Evolutionary conservation across 2,797 vertebrate genomes (phyloP), one percentile per base, ranked within the genome.

Genomic region (Apogon talboti): DNA sequence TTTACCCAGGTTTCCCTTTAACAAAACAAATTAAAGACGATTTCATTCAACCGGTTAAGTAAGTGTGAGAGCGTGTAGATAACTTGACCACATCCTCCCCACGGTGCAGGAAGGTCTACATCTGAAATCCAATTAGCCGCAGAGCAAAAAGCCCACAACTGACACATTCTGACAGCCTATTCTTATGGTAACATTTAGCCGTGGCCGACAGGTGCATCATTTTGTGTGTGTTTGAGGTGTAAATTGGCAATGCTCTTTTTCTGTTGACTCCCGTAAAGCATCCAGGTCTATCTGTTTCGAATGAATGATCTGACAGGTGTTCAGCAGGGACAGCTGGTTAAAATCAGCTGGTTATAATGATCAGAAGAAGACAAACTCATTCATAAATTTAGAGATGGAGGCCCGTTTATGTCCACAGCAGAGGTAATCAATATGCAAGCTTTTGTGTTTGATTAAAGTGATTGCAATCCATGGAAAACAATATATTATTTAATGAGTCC

Each of bases 41-140:
- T 51, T 71, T 82, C 7, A 47, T 54, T 73, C n/a, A 46, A 55
- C 38, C 24, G 48, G 59, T 43, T 63, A 16, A 46, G 9, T 47
- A 51, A 13, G 38, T 51, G 48, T 45, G 37, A 74, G 37, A 38
- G 19, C 24, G 8, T 19, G 49, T 55, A 71, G 70, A 77, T 76
- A 56, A 60, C 51, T 52, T 67, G 57, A 70, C 71, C 57, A 13
- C 33, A 43, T 79, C 61, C 37, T 64, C 44, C 49, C 43, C 50
- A 43, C 4, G 0, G 41, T 35, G 30, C 56, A 71, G 66, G 59
- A 73, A 77, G 71, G 51, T 73, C 48, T 66, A 74, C 9, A 74
- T 85, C 40, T 71, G 54, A 86, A 85, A 79, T 85, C 75, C 66
- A 88, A 87, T 89, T 88, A 85, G 52, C 63, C 19, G 37, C n/a